Percentiles rank a stretch among this genome's conserved stretches.
These are phyloP conservation scores for Lonchura striata DNA, from an alignment of 2,113 vertebrate genomes.

Conservation along the genomic window DNA sequence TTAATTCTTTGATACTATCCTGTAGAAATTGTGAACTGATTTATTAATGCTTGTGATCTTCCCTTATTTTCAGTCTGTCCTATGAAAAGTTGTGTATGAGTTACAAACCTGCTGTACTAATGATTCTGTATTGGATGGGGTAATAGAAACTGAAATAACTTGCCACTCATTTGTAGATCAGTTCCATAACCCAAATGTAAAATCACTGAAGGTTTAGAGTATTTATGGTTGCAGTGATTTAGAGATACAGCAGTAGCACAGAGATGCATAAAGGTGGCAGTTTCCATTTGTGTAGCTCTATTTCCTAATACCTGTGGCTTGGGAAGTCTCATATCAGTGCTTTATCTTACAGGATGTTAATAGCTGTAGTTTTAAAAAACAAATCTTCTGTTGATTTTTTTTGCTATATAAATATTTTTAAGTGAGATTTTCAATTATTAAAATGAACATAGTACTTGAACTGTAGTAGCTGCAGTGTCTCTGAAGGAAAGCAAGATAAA, in stretches of 20 bases:
- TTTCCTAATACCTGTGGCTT: background rate
- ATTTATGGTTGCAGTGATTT: background rate
- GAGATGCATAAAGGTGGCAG: background rate
- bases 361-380: background rate
- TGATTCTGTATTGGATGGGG: background rate
- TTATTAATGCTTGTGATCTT: background rate
- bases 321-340: background rate
- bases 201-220: background rate
- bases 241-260: background rate
- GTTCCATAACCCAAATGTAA: background rate
- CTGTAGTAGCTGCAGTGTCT: background rate
- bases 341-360: background rate
- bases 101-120: background rate
- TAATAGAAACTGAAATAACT: background rate
- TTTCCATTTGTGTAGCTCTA: background rate
- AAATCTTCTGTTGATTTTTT: background rate
- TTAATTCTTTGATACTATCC: background rate
- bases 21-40: background rate
- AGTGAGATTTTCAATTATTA: background rate
- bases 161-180: background rate
- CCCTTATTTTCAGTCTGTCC: background rate
- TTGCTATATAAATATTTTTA: background rate
- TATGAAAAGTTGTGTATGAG: background rate
- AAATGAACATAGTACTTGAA: background rate
- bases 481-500: background rate